Base-by-base conservation (phyloP, 2,797 vertebrate genomes). In the Leuciscus waleckii region DNA sequence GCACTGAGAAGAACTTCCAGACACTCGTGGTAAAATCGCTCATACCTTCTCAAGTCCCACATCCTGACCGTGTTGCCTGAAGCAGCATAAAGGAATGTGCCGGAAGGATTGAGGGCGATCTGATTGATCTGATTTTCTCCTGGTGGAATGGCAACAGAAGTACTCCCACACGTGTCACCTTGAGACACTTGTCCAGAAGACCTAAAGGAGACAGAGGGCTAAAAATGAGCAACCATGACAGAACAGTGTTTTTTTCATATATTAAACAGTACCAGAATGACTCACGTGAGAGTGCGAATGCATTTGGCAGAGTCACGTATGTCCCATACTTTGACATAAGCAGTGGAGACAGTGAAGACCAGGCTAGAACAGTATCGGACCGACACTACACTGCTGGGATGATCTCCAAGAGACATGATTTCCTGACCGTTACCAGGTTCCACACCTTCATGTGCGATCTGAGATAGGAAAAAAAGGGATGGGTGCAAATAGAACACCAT, bases 381-480 rank as follows among this genome's bases (percentile, higher is more conserved):
- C 56, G 98, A 98, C 80, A 97, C 95, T 0, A 99, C 98, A 1
- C 98, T 99, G 94, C 97, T 98, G 84, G 97, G 97, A 89, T 99
- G 98, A 87, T 97, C 95, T 2, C 96, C 96, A 13, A 99, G 93
- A 80, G 98, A 99, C 98, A 99, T 99, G 87, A 99, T 99, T 93
- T 99, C 98, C 91, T 99, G 98, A 83, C 98, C 1, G 98, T 99
- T 88, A 99, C 98, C 86, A 99, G 93, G 92, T 99, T 99, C 98
- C 98, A 99, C 23, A 99, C 98, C 94, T 99, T 99, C 98, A 99
- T 5, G 97, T 98, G 16, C 98, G 97, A 89, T 99, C 98, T 99
- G 92, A 87, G 84, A 70, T 76, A 35, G 49, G 2, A 1, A 32
- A 46, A 82, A 67, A 81, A 61, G 49, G 70, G n/a, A 56, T 79